phyloP scores from a whole-genome alignment of 2,797 vertebrate genomes.

The Carduelis carduelis region DNA sequence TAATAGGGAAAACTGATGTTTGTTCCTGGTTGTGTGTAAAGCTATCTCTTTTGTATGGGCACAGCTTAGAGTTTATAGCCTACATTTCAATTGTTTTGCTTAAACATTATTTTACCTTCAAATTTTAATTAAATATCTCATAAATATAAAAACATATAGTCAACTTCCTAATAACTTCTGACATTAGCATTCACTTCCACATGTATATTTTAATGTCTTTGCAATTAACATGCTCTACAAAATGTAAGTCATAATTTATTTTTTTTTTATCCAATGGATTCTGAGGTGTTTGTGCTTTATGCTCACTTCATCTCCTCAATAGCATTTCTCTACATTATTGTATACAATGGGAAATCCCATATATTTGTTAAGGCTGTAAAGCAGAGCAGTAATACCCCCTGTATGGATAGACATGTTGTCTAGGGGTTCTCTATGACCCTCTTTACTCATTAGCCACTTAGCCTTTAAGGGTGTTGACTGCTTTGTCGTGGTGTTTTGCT shows the following conservation, averaged over 20 bases:
- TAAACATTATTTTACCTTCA: not conserved
- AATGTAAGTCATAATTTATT: not conserved
- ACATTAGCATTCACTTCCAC: not conserved
- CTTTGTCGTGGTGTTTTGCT: not conserved
- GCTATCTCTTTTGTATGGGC: not conserved
- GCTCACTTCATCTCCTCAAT: not conserved
- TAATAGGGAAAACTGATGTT: not conserved
- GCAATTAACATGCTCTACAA: not conserved
- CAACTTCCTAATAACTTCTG: not conserved
- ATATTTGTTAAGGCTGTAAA: not conserved
- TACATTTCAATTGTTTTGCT: not conserved
- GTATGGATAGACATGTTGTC: not conserved
- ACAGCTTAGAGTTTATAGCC: not conserved
- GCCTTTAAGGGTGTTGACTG: not conserved
- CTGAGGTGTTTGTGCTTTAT: not conserved
- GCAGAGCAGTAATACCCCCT: rapidly evolving
- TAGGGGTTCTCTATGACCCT: not conserved
- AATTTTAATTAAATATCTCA: not conserved
- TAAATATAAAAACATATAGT: not conserved
- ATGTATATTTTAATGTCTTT: not conserved
- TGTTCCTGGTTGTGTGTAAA: not conserved
- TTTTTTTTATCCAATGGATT: not conserved
- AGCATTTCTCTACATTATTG: rapidly evolving
- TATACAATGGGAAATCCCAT: not conserved
- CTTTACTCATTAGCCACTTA: not conserved